Percentiles rank a stretch among this genome's conserved stretches.
Evolutionary conservation across 2,797 vertebrate genomes (phyloP).

Genomic region (Enteromius fasciolatus): DNA sequence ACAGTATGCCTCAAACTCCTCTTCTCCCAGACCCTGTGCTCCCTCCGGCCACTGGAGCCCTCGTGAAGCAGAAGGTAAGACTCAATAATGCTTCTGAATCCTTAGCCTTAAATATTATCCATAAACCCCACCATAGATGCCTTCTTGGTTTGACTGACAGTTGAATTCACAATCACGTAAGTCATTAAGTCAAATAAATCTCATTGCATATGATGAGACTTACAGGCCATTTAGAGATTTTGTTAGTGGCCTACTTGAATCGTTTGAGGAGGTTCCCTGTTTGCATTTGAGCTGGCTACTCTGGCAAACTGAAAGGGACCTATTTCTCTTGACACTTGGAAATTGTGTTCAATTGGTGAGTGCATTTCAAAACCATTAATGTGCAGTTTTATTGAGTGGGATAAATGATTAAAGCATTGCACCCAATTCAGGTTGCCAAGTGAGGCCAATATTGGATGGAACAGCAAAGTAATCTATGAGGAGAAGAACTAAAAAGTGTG

Average conservation of each 20-base stretch:
- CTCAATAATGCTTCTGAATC: background rate
- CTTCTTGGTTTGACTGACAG: background rate
- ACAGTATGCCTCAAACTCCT: conserved; percentile 93
- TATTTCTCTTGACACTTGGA: conserved; percentile 53
- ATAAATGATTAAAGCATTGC: conserved; percentile 50
- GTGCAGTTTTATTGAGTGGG: conserved; percentile 44
- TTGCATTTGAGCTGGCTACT: conserved; percentile 27
- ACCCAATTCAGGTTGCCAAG: conserved; percentile 34
- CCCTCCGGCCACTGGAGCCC: conserved; percentile 98
- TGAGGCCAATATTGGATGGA: conserved; percentile 41
- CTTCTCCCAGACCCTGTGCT: conserved; percentile 91
- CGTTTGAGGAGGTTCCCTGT: conserved; percentile 33
- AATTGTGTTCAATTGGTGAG: conserved; percentile 52
- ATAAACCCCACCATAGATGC: background rate
- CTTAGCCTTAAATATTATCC: background rate
- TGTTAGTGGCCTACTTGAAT: background rate
- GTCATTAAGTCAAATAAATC: conserved; percentile 20
- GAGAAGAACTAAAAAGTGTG: conserved; percentile 49
- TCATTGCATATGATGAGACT: conserved; percentile 11
- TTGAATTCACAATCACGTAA: background rate
- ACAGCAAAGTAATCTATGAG: conserved; percentile 39
- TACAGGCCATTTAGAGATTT: conserved; percentile 4
- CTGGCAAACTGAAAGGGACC: conserved; percentile 30
- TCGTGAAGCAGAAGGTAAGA: conserved; percentile 94
- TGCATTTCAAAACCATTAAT: conserved; percentile 48